Conservation (phyloP, 2,113 vertebrate genomes). For the Pungitius pungitius region DNA sequence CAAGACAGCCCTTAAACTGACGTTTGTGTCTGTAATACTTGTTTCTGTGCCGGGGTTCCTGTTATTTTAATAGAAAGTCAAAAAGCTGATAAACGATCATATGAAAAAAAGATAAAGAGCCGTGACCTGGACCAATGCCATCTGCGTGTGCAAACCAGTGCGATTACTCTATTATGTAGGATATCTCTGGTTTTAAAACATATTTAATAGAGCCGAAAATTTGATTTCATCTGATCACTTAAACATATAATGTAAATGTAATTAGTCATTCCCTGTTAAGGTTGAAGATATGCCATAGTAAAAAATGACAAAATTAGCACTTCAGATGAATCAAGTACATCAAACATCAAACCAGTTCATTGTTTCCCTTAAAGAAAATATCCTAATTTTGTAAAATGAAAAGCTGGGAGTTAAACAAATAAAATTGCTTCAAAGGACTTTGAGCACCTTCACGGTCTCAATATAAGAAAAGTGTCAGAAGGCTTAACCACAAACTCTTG, state of each 20-base stretch:
- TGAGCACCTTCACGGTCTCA: neutral
- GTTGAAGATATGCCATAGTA: neutral
- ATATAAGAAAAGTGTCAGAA: neutral
- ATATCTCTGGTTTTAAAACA: conserved; percentile 9
- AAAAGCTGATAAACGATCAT: neutral
- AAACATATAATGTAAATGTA: neutral
- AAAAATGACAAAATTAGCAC: neutral
- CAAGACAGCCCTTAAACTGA: neutral
- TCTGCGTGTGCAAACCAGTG: conserved; percentile 27
- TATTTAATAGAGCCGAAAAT: neutral
- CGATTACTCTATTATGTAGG: neutral
- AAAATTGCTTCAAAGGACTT: neutral
- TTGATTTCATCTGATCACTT: neutral
- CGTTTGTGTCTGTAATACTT: conserved; percentile 6
- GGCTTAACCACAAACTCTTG: neutral
- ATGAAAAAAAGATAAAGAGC: conserved; percentile 15
- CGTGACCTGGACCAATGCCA: conserved; percentile 26
- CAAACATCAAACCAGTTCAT: neutral
- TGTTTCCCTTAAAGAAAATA: neutral
- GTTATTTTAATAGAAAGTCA: conserved; percentile 9
- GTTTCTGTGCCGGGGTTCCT: neutral
- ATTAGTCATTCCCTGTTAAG: neutral
- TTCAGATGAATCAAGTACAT: neutral
- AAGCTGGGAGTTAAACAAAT: neutral
- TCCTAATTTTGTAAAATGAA: neutral